Conservation (phyloP, 2,888 invertebrate species). For the Gastracanthus pulcherrimus region DNA sequence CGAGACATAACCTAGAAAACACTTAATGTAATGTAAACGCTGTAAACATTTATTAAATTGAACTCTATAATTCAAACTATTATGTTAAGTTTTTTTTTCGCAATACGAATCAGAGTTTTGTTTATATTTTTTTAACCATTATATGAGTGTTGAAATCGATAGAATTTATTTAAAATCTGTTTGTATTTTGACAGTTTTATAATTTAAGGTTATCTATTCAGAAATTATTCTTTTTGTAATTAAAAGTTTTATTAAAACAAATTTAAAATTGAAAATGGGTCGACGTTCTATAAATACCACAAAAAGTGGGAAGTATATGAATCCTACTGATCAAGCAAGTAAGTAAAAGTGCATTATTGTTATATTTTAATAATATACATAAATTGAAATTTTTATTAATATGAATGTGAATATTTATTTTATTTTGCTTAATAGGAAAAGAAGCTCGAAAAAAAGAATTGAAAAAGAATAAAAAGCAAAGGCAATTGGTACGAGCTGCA, state of each 20-base stretch:
- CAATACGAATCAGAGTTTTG: too few species aligned
- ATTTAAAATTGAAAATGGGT: constrained; percentile 83
- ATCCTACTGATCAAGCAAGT: constrained; percentile 99
- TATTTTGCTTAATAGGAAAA: constrained; percentile 85
- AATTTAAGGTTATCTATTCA: too few species aligned
- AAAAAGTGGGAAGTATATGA: constrained; percentile 99
- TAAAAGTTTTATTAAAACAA: background rate
- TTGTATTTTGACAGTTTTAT: too few species aligned
- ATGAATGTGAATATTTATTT: constrained; percentile 21
- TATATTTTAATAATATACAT: constrained; percentile 40
- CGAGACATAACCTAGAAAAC: background rate
- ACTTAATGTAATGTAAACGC: too few species aligned
- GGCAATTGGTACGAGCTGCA: constrained; percentile 96
- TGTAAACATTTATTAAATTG: too few species aligned
- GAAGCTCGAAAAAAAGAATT: constrained; percentile 98
- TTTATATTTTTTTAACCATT: background rate
- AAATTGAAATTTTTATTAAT: too few species aligned
- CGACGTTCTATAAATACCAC: constrained; percentile 98
- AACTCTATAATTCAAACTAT: too few species aligned
- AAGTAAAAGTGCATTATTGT: constrained; percentile 79
- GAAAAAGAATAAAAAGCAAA: constrained; percentile 98
- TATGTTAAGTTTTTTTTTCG: too few species aligned
- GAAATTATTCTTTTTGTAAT: too few species aligned
- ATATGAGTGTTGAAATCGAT: background rate
- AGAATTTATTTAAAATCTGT: background rate